Evolutionary conservation across 2,888 invertebrate species (phyloP).

Genomic region (Gisinianus flammeolus): DNA sequence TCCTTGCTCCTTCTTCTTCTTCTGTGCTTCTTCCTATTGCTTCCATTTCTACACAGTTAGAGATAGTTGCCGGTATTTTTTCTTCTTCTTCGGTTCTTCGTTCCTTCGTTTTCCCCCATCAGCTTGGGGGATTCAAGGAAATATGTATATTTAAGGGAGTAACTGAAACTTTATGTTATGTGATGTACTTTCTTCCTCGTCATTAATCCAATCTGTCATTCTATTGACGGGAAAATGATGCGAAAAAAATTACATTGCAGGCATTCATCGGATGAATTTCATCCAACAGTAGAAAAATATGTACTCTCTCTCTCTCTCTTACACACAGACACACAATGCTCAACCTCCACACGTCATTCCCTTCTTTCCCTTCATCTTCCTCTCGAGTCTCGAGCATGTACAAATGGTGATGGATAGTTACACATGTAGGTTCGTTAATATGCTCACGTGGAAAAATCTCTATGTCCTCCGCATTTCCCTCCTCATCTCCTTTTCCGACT

Average conservation of each 20-base stretch:
- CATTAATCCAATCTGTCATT: slow-evolving; percentile 52
- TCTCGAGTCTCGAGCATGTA: neutral
- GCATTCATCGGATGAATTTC: slow-evolving; percentile 12
- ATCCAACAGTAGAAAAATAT: slow-evolving; percentile 9
- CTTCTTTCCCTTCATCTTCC: neutral
- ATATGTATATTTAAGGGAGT: slow-evolving; percentile 2
- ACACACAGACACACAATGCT: neutral
- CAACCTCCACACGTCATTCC: neutral
- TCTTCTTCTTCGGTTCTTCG: no score
- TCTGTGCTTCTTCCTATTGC: neutral
- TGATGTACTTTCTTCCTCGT: slow-evolving; percentile 39
- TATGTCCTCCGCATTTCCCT: neutral
- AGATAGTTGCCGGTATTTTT: neutral
- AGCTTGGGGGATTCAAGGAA: no score
- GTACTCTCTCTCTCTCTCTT: neutral
- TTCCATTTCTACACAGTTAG: neutral
- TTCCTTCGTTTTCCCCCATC: no score
- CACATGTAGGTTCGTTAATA: neutral
- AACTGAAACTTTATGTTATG: slow-evolving; percentile 31
- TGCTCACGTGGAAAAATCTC: neutral
- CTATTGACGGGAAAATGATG: slow-evolving; percentile 46
- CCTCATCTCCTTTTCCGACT: neutral
- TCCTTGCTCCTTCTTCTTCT: no score
- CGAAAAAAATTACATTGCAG: slow-evolving; percentile 44
- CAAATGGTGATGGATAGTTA: slow-evolving; percentile 19